Conservation (phyloP, 2,797 vertebrate genomes). For the Hipposideros larvatus region DNA sequence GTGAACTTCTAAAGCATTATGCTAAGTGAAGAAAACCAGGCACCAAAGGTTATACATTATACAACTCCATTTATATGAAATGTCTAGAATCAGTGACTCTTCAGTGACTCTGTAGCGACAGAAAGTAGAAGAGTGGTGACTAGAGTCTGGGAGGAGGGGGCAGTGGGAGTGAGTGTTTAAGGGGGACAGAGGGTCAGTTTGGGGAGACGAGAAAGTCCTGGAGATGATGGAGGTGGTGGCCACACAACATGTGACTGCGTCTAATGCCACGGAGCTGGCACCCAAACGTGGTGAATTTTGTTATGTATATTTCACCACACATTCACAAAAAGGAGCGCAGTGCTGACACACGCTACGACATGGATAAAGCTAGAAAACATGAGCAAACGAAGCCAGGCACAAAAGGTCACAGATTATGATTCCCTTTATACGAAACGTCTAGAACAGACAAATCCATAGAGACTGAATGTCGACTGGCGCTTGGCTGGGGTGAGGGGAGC, state of each 20-base stretch:
- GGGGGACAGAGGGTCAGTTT: background rate
- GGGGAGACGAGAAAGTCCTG: no score
- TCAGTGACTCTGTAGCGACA: no score
- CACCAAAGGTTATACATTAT: fast-evolving
- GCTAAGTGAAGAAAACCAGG: background rate
- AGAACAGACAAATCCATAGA: background rate
- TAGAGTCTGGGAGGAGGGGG: background rate
- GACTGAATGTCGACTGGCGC: background rate
- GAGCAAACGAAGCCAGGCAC: no score
- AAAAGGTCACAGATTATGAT: no score
- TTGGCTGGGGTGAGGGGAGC: background rate
- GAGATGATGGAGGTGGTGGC: no score
- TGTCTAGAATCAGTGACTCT: background rate
- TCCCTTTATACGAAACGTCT: background rate
- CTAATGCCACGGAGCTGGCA: no score
- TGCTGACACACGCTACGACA: no score
- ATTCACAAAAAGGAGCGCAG: no score
- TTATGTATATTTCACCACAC: no score
- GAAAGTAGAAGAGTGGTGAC: fast-evolving
- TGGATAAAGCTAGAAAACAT: no score
- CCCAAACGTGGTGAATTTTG: no score
- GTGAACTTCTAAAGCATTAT: fast-evolving
- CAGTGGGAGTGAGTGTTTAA: background rate
- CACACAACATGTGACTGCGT: no score
- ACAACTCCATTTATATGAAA: background rate